Conservation (phyloP, 2,888 invertebrate species). For the Napeogenes sylphis region DNA sequence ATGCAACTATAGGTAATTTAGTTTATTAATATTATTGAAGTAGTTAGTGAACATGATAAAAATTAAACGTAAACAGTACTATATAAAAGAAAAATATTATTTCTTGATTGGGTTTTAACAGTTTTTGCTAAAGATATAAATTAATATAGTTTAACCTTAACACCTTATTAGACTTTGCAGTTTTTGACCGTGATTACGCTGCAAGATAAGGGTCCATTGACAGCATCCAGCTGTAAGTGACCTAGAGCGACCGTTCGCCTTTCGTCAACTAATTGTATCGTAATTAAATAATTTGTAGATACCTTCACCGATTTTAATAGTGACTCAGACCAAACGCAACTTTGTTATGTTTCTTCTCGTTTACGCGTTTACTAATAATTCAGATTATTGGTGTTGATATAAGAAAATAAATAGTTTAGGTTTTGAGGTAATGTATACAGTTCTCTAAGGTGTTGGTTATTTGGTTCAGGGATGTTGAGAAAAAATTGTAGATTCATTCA, state of each 20-base stretch:
- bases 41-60: too few relatives aligned
- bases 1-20: too few relatives aligned
- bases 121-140: background rate
- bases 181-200: constrained; percentile 1
- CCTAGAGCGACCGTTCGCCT: constrained; percentile 8
- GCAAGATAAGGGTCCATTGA: constrained; percentile 10
- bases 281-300: constrained; percentile 13
- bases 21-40: too few relatives aligned
- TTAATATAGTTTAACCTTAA: background rate
- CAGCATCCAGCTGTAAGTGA: constrained; percentile 7
- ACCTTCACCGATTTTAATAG: constrained; percentile 2
- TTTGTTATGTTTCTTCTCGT: background rate
- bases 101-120: too few relatives aligned
- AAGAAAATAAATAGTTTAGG: too few relatives aligned
- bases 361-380: background rate
- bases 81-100: too few relatives aligned
- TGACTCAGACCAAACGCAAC: background rate
- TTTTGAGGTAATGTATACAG: too few relatives aligned
- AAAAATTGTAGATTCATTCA: too few relatives aligned
- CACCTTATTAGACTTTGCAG: background rate
- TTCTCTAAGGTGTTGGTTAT: too few relatives aligned
- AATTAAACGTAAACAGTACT: too few relatives aligned
- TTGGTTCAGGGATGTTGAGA: too few relatives aligned
- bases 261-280: constrained; percentile 14
- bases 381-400: too few relatives aligned